Evolutionary conservation across 2,113 vertebrate genomes (phyloP).

Genomic region (Leuciscus idus): DNA sequence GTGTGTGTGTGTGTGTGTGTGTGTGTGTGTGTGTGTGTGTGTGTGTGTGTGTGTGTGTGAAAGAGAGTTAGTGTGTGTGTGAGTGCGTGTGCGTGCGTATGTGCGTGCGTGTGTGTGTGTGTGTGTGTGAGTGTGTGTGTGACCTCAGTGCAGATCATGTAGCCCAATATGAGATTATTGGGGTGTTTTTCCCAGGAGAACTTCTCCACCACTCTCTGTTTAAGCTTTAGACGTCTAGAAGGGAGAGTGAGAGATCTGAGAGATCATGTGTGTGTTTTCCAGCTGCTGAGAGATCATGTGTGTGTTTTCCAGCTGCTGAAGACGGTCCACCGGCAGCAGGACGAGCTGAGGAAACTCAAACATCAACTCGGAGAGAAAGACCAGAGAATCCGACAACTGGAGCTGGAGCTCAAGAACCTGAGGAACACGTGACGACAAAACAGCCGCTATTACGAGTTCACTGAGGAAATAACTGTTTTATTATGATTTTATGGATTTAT

Average conservation of each 20-base stretch:
- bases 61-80: too few relatives aligned
- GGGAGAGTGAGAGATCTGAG: neutral
- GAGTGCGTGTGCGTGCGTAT: too few relatives aligned
- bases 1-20: too few relatives aligned
- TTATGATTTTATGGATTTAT: neutral
- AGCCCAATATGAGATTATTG: neutral
- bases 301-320: slow-evolving; percentile 77
- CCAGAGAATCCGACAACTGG: slow-evolving; percentile 80
- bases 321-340: slow-evolving; percentile 87
- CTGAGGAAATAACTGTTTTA: neutral
- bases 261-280: neutral
- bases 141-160: too few relatives aligned
- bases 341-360: slow-evolving; percentile 83
- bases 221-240: neutral
- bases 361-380: slow-evolving; percentile 82
- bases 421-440: slow-evolving; percentile 66
- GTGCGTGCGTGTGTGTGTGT: too few relatives aligned
- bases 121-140: too few relatives aligned
- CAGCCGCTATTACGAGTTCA: neutral
- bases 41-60: too few relatives aligned
- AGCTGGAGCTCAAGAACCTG: slow-evolving; percentile 84
- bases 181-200: neutral
- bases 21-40: too few relatives aligned
- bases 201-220: neutral
- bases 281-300: too few relatives aligned